Evolutionary conservation across 1,140 invertebrate genomes (phyloP).

Genomic region (Drepana arcuata): DNA sequence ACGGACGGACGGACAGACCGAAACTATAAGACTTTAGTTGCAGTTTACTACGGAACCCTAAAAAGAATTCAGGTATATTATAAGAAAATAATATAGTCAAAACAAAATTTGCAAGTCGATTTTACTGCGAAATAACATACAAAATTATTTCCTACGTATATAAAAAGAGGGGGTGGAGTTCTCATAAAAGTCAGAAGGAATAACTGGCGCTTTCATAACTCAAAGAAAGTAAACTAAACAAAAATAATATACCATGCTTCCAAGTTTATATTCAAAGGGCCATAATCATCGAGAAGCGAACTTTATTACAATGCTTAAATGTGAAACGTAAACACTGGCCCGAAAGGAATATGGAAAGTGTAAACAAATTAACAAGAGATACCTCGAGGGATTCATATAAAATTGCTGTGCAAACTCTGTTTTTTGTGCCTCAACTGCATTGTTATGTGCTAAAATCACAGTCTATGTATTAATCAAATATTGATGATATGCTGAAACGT

Average conservation of each 20-base stretch:
- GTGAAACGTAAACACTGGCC: slow-evolving; percentile 36
- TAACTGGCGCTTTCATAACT: slow-evolving; percentile 43
- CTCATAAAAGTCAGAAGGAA: slow-evolving; percentile 30
- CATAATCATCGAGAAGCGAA: slow-evolving; percentile 48
- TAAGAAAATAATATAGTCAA: slow-evolving; percentile 11
- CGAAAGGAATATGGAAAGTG: slow-evolving; percentile 28
- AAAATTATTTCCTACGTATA: slow-evolving; percentile 20
- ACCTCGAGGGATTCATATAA: slow-evolving; percentile 24
- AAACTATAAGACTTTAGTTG: too few relatives aligned
- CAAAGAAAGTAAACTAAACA: slow-evolving; percentile 47
- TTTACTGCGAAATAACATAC: slow-evolving; percentile 6
- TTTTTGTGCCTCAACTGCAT: too few relatives aligned
- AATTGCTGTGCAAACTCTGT: slow-evolving; percentile 20
- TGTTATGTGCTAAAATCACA: too few relatives aligned
- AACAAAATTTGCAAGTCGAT: slow-evolving; percentile 8
- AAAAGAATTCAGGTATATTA: too few relatives aligned
- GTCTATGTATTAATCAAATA: too few relatives aligned
- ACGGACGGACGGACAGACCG: too few relatives aligned
- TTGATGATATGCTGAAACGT: too few relatives aligned
- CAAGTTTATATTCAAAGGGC: slow-evolving; percentile 45
- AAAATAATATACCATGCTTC: slow-evolving; percentile 39
- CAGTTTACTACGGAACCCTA: too few relatives aligned
- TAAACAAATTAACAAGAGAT: slow-evolving; percentile 48
- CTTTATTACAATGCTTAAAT: slow-evolving; percentile 39
- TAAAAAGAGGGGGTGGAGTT: slow-evolving; percentile 24